Percentiles rank a stretch among this genome's conserved stretches.
These are phyloP conservation scores for Ahaetulla prasina DNA, from an alignment of 2,113 vertebrate genomes.

Conservation along the genomic window DNA sequence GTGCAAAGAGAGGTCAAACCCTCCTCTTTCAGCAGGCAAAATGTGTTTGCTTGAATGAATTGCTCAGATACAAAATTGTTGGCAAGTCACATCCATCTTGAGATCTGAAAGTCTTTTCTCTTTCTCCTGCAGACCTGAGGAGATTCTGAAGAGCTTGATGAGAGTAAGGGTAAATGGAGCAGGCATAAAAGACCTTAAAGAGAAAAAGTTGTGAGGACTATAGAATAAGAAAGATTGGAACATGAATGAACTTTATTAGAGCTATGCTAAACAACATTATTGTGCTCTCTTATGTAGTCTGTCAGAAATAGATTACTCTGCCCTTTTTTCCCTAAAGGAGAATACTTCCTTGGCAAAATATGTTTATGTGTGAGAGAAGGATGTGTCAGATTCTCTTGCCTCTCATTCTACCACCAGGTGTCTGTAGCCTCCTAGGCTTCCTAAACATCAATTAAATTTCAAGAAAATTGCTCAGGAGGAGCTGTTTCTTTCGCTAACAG, in stretches of 20 bases:
- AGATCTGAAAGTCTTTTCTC: too few relatives aligned
- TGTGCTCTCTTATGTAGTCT: not conserved
- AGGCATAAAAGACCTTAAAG: not conserved
- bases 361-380: not conserved
- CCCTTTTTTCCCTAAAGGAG: not conserved
- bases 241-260: not conserved
- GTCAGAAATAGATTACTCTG: not conserved
- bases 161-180: not conserved
- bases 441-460: not conserved
- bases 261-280: not conserved
- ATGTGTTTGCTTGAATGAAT: not conserved
- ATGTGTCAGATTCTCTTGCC: not conserved
- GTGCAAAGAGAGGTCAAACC: not conserved
- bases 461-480: not conserved
- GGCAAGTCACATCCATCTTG: not conserved
- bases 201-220: not conserved
- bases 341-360: not conserved
- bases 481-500: not conserved
- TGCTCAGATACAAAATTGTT: constrained; percentile 11
- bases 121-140: not conserved
- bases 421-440: not conserved
- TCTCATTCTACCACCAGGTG: not conserved
- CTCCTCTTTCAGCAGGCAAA: constrained; percentile 14
- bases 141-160: not conserved
- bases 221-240: not conserved